Evolutionary conservation across 2,113 vertebrate genomes (phyloP).

Genomic region (Phalacrocorax carbo): DNA sequence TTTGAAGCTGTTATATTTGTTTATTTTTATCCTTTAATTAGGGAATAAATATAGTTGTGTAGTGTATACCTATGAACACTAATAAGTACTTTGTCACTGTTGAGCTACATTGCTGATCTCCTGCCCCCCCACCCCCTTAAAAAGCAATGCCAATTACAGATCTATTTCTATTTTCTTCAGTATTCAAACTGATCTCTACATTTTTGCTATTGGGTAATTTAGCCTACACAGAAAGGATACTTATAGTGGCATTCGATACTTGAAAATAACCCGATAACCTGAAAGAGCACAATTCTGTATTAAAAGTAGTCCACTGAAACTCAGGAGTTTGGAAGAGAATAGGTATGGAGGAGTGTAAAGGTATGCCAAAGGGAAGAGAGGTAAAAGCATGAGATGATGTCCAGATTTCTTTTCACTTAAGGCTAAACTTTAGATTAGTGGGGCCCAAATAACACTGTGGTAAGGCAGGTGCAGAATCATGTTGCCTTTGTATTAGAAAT

Average conservation of each 20-base stretch:
- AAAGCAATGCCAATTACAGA: not conserved
- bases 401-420: not conserved
- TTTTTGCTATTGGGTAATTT: not conserved
- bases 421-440: not conserved
- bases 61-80: not conserved
- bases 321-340: not conserved
- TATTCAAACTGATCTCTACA: not conserved
- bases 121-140: rapidly evolving
- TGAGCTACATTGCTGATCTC: not conserved
- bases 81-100: not conserved
- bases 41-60: not conserved
- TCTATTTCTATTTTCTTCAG: rapidly evolving
- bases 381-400: not conserved
- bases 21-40: not conserved
- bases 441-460: not conserved
- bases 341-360: not conserved
- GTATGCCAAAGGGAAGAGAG: not conserved
- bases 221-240: not conserved
- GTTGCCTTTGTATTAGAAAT: not conserved
- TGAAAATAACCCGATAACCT: not conserved
- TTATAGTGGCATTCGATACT: not conserved
- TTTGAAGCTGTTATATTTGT: not conserved
- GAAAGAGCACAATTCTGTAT: not conserved
- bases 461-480: not conserved
- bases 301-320: not conserved